Conservation (phyloP, 2,888 invertebrate genomes). For the Nasonia oneida region DNA sequence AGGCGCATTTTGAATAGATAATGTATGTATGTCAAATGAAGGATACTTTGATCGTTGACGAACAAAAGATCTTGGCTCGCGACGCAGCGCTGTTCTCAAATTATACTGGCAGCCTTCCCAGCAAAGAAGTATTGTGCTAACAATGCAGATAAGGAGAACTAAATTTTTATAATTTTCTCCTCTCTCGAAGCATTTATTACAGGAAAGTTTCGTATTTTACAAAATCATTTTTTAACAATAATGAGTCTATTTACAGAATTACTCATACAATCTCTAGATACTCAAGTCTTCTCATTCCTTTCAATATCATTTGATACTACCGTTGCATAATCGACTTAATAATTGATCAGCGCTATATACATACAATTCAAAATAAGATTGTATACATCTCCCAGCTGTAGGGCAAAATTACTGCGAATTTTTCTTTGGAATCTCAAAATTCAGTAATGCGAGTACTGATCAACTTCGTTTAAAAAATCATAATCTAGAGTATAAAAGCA, state of each 20-base stretch:
- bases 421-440: no score
- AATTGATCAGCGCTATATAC: no score
- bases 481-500: neutral
- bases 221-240: neutral
- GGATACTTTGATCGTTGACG: constrained; percentile 25
- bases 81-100: constrained; percentile 11
- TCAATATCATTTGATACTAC: neutral
- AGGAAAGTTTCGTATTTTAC: neutral
- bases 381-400: no score
- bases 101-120: constrained; percentile 35
- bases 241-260: neutral
- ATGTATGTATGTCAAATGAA: constrained; percentile 15
- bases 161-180: neutral
- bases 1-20: neutral
- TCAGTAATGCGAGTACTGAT: no score
- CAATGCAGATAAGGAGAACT: neutral
- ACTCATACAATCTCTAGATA: neutral
- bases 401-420: no score
- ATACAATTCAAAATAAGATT: no score
- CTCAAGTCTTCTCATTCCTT: neutral
- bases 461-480: no score
- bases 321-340: no score
- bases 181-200: neutral
- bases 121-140: neutral
- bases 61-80: constrained; percentile 35